Evolutionary conservation across 1,140 invertebrate species (phyloP).

Genomic region (Neelides sp.): DNA sequence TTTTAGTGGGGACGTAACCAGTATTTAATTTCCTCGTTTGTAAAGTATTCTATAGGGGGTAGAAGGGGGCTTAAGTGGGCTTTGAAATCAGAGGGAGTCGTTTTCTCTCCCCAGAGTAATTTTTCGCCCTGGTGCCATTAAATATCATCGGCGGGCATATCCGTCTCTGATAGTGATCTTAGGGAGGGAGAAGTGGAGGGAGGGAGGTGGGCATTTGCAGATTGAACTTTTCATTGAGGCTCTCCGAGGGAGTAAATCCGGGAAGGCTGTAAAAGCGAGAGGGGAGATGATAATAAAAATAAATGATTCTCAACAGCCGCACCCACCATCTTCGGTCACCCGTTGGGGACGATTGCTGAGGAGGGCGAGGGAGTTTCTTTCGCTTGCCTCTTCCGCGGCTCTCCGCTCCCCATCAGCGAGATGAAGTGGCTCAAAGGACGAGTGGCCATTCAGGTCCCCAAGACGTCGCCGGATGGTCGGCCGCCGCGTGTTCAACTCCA

Average conservation of each 20-base stretch:
- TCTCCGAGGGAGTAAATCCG: not conserved
- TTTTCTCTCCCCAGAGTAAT: slow-evolving; percentile 10
- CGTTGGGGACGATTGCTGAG: slow-evolving; percentile 44
- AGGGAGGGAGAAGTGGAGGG: slow-evolving; percentile 11
- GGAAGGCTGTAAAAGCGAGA: slow-evolving; percentile 11
- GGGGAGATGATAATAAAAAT: slow-evolving; percentile 27
- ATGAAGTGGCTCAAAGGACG: slow-evolving; percentile 62
- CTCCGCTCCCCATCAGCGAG: slow-evolving; percentile 47
- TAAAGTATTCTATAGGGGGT: no score
- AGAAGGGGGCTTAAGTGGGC: no score
- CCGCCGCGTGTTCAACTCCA: slow-evolving; percentile 1
- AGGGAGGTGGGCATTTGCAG: slow-evolving; percentile 1
- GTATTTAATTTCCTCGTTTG: no score
- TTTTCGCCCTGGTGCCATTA: slow-evolving; percentile 18
- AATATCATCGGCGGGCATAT: slow-evolving; percentile 22
- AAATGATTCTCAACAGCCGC: slow-evolving; percentile 38
- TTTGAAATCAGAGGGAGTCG: no score
- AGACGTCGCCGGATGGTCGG: slow-evolving; percentile 8
- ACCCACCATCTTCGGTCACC: slow-evolving; percentile 43
- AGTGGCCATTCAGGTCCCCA: slow-evolving; percentile 16
- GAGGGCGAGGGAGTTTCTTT: slow-evolving; percentile 53
- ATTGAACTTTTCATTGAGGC: slow-evolving; percentile 2
- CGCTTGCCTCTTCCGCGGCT: slow-evolving; percentile 49
- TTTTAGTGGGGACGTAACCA: no score
- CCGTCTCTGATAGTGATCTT: slow-evolving; percentile 21